Conservation (phyloP, 1,140 invertebrate genomes). For the Drosophila fuyamai region DNA sequence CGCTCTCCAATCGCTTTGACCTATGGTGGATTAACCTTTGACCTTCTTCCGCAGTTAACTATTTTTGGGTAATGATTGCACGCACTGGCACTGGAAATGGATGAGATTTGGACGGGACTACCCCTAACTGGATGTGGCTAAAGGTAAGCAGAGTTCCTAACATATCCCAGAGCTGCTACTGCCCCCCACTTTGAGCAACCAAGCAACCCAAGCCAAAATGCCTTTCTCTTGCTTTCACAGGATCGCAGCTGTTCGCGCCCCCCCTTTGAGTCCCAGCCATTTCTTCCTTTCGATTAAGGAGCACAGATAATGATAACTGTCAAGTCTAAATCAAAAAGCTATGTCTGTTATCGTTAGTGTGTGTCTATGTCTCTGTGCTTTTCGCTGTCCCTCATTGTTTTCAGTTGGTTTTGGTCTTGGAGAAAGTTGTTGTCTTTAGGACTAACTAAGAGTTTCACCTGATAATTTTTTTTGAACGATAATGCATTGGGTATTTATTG, state of each 20-base stretch:
- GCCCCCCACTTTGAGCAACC: neutral
- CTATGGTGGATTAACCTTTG: constrained; percentile 21
- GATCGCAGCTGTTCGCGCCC: constrained; percentile 16
- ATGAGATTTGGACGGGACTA: neutral
- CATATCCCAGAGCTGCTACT: neutral
- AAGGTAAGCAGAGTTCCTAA: neutral
- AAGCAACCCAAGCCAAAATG: constrained; percentile 8
- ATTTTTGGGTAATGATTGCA: neutral
- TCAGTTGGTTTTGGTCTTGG: constrained; percentile 1
- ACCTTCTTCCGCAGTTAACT: constrained; percentile 19
- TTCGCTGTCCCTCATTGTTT: constrained; percentile 18
- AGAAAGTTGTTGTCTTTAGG: neutral
- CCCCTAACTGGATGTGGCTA: neutral
- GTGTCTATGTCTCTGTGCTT: constrained; percentile 62
- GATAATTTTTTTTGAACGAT: no score
- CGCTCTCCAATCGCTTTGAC: neutral
- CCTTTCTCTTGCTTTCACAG: constrained; percentile 62
- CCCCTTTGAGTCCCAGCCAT: constrained; percentile 3
- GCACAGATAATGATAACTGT: constrained; percentile 41
- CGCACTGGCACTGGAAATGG: neutral
- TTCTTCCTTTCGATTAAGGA: constrained; percentile 11
- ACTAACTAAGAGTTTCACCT: neutral
- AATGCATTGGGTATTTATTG: no score
- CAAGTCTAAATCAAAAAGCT: constrained; percentile 30
- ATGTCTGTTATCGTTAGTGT: constrained; percentile 59